Conservation (phyloP, 1,140 invertebrate species). For the Drosophila trapezifrons region DNA sequence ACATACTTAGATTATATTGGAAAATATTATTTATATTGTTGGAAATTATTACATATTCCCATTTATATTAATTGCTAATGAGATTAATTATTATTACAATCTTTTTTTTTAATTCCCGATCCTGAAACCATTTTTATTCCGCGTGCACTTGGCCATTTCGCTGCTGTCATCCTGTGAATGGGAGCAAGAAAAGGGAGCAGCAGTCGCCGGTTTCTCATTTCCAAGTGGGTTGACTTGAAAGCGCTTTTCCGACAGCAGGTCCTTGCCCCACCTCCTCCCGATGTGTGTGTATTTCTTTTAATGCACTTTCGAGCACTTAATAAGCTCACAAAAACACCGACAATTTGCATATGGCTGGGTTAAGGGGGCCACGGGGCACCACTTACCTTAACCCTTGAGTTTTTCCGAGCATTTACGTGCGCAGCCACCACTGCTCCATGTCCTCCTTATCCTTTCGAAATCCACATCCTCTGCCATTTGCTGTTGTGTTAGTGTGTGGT, state of each 20-base stretch:
- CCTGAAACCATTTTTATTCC: background rate
- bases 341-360: slow-evolving; percentile 59
- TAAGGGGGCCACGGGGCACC: slow-evolving; percentile 21
- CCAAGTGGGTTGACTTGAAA: slow-evolving; percentile 58
- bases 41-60: no score
- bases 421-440: slow-evolving; percentile 4
- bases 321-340: slow-evolving; percentile 74
- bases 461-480: slow-evolving; percentile 36
- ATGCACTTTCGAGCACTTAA: slow-evolving; percentile 78
- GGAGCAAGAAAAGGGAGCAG: slow-evolving; percentile 19
- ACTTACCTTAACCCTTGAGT: slow-evolving; percentile 75
- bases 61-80: background rate
- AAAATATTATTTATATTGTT: background rate
- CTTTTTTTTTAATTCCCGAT: background rate
- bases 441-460: slow-evolving; percentile 29
- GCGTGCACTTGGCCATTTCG: slow-evolving; percentile 45
- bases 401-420: slow-evolving; percentile 69
- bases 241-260: slow-evolving; percentile 50
- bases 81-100: background rate
- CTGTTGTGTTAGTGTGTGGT: slow-evolving; percentile 20
- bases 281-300: slow-evolving; percentile 41
- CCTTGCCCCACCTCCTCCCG: slow-evolving; percentile 15
- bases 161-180: slow-evolving; percentile 38
- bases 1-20: no score
- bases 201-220: slow-evolving; percentile 37